phyloP scores from a whole-genome alignment of 2,113 vertebrate species.

The Capreolus pygargus region DNA sequence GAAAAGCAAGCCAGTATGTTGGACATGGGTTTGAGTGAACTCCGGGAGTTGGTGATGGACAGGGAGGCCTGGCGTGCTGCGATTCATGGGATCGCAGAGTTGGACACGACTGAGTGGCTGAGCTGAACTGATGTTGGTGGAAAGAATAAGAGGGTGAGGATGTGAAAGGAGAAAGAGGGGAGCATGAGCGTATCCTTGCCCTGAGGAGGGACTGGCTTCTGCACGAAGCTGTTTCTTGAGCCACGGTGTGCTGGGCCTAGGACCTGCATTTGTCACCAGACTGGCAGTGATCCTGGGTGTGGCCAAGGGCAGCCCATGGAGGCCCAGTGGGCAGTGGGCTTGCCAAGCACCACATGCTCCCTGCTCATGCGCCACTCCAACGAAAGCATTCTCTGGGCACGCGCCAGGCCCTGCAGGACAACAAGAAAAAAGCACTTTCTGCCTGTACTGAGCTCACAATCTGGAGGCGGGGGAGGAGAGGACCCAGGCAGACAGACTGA shows the following conservation, averaged over 20 bases:
- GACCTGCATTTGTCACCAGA: background rate
- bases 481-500: background rate
- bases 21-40: too few species aligned
- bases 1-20: background rate
- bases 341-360: too few species aligned
- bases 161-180: background rate
- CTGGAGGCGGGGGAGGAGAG: background rate
- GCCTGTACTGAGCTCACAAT: background rate
- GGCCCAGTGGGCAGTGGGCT: background rate
- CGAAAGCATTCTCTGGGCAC: background rate
- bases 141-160: background rate
- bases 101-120: too few species aligned
- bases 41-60: too few species aligned
- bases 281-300: background rate
- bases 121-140: background rate
- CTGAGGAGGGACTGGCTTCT: background rate
- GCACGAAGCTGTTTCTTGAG: rapidly evolving
- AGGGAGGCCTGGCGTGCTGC: too few species aligned
- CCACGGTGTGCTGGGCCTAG: background rate
- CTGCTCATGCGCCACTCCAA: background rate
- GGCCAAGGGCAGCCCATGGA: background rate
- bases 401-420: background rate
- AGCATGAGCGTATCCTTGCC: background rate
- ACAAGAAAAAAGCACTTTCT: background rate
- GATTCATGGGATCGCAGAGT: too few species aligned